Evolutionary conservation across 2,888 invertebrate genomes (phyloP), one percentile per base, ranked within the genome.

Genomic region (Drosophila dives): DNA sequence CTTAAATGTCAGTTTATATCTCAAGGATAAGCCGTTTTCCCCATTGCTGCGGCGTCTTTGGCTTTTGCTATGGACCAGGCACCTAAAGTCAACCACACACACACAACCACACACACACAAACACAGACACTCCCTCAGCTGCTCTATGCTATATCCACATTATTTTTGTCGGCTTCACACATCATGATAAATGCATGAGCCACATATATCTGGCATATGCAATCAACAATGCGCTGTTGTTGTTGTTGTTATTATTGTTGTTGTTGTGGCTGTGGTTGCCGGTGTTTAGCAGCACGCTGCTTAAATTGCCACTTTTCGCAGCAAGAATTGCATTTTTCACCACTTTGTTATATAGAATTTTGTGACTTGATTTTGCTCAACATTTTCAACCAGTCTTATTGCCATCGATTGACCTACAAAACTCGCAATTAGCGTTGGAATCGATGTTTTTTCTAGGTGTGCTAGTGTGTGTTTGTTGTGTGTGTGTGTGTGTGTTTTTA

Each of bases 1-100:
- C 83, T 83, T 90, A 83, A 89, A 89, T 87, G 87, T 87, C 89
- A 89, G 89, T 89, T 90, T 89, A 89, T 86, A 86, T 90, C 90
- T 90, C 89, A 89, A 89, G 89, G 89, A 90, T 90, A 89, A 89
- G 87, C 84, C 77, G 89, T 85, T 85, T 83, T 85, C 81, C 81
- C 83, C 84, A 71, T 75, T 81, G 86, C 79, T 65, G 65, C 55
- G 70, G 66, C 63, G 72, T 77, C 85, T 82, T 75, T 80, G 71
- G 63, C 64, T 64, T 72, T 77, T 80, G 49, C 55, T 64, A 55
- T 66, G 49, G 49, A 51, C 65, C 51, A 36, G 59, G 36, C 32
- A 62, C 12, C 48, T 49, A 72, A 58, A 61, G 26, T 51, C 56
- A 74, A 59, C 62, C 50, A 48, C 51, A 33, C 55, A 33, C 55